Evolutionary conservation across 2,888 invertebrate genomes (phyloP), one percentile per base, ranked within the genome.

Genomic region (Cheilosia grossa): DNA sequence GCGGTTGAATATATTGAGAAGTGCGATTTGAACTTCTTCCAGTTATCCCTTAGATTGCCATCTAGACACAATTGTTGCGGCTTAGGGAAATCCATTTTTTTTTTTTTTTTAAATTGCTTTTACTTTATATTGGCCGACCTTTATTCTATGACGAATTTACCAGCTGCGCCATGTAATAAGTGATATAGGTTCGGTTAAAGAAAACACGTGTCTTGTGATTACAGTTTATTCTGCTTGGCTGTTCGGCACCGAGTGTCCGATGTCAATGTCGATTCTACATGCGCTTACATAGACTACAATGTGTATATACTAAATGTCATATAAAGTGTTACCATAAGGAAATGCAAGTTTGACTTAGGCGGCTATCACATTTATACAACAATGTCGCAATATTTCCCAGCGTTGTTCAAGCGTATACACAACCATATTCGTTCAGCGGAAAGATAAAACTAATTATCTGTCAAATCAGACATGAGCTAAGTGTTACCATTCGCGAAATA

Each of bases 11-110:
- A 73, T 6, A 73, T 63, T 0, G 27, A 0, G 19, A 63, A 63
- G 7, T 61, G 61, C 0, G 44, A 44, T 40, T n/a, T n/a, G n/a
- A n/a, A n/a, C n/a, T n/a, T n/a, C n/a, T n/a, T n/a, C 73, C 61
- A 73, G 47, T 73, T 73, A 1, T 73, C 72, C 5, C 61, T 27
- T 27, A 61, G n/a, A 53, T 72, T 61, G 0, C 56, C 56, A 37
- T 56, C 37, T 13, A 56, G 10, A 7, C 33, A 33, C 33, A 33
- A 33, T 33, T 33, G 33, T 10, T 33, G 10, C 10, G 33, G n/a
- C n/a, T n/a, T n/a, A n/a, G n/a, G n/a, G n/a, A n/a, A n/a, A n/a
- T n/a, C n/a, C n/a, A n/a, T n/a, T n/a, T n/a, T n/a, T n/a, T n/a
- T n/a, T n/a, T n/a, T n/a, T n/a, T n/a, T n/a, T n/a, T n/a, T n/a